Percentiles rank a stretch among this genome's conserved stretches.
phyloP scores from a whole-genome alignment of 2,113 vertebrate species.

The Maccullochella peelii region DNA sequence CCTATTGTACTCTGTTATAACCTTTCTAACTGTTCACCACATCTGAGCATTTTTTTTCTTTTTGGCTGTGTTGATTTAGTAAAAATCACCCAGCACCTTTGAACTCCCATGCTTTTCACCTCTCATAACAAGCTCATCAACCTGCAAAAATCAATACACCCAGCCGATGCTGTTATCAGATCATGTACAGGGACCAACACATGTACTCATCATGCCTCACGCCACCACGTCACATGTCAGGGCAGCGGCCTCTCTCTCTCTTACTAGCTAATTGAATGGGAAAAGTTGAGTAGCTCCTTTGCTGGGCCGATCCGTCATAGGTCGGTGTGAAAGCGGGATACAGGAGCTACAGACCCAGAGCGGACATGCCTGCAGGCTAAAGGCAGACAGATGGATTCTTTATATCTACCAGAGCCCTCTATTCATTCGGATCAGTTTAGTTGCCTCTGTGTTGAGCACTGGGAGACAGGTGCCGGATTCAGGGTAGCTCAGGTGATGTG shows the following conservation, averaged over 20 bases:
- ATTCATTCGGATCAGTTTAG: slow-evolving; percentile 81
- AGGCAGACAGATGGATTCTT: slow-evolving; percentile 78
- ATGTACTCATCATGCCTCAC: slow-evolving; percentile 43
- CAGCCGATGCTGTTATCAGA: slow-evolving; percentile 59
- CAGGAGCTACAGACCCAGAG: slow-evolving; percentile 67
- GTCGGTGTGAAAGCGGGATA: slow-evolving; percentile 57
- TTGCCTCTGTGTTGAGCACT: slow-evolving; percentile 65
- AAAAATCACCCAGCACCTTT: slow-evolving; percentile 51
- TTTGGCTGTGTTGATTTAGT: slow-evolving; percentile 38
- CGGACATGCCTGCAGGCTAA: slow-evolving; percentile 79
- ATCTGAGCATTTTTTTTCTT: slow-evolving; percentile 12
- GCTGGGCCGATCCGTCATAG: slow-evolving; percentile 52
- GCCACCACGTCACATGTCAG: slow-evolving; percentile 27
- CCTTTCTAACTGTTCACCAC: slow-evolving; percentile 15
- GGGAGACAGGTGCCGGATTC: slow-evolving; percentile 78
- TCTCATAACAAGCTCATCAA: slow-evolving; percentile 35
- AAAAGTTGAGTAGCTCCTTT: slow-evolving; percentile 72
- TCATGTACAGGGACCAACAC: slow-evolving; percentile 45
- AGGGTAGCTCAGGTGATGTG: slow-evolving; percentile 75
- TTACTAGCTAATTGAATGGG: slow-evolving; percentile 76
- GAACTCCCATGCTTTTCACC: slow-evolving; percentile 42
- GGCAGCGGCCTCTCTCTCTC: slow-evolving; percentile 43
- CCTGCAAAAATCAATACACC: slow-evolving; percentile 66
- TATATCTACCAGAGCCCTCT: slow-evolving; percentile 72
- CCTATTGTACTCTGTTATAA: neutral